Base-by-base conservation (phyloP, 2,113 vertebrate genomes). In the Chlorodrepanis virens region DNA sequence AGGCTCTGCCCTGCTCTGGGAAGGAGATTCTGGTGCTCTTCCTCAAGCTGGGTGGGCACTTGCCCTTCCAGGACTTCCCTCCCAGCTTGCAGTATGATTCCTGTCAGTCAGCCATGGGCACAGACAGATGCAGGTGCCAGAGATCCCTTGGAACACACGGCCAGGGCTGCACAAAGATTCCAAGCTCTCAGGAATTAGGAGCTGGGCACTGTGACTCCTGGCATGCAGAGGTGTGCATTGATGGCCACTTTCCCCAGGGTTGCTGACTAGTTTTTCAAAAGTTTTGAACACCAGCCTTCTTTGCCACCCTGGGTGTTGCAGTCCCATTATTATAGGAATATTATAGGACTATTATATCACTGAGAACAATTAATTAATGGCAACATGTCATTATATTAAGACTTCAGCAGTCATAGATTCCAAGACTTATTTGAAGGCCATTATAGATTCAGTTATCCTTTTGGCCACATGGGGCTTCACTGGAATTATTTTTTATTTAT, bases 401-500 rank as follows among this genome's bases (percentile, higher is more conserved):
- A 68, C 15, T 79, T 84, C 56, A 87, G n/a, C 17, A 69, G 14
- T 29, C 33, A 74, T 9, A 45, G 45, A 35, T 79, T 56, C n/a
- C 4, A 53, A 85, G 37, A 61, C n/a, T 63, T 71, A 39, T n/a
- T 85, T 91, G 44, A 93, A 83, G 49, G 12, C 21, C 76, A 1
- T 79, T 79, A 84, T 17, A 53, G 39, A 40, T 72, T 63, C 1
- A 1, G 19, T 80, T 90, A 14, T 28, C 17, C 18, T 83, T 91
- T 95, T 68, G 47, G n/a, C 13, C 71, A 87, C 42, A 4, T 0
- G 11, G 50, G 65, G 7, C 25, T 89, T 94, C 45, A 14, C 11
- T 90, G 50, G 59, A 67, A 76, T 85, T 69, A 67, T 74, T 93
- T 57, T 63, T 29, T 42, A 59, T 83, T 87, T 85, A 64, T 54